Conservation (phyloP, 2,797 vertebrate species). For the Prionace glauca region DNA sequence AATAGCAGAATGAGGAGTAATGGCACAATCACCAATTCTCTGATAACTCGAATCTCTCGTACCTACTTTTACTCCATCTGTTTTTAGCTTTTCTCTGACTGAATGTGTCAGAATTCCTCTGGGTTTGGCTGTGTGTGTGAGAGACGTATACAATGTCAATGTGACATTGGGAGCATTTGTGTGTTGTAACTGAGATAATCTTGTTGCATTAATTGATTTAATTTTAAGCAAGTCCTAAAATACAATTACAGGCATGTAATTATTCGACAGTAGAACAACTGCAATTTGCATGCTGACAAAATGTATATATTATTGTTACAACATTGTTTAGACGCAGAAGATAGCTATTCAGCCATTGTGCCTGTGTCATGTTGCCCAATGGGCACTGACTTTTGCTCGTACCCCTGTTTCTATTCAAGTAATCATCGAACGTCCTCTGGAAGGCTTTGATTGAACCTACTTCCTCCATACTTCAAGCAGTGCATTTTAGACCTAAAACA, state of each 20-base stretch:
- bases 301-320: neutral
- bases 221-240: neutral
- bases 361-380: no score
- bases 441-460: no score
- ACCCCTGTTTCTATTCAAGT: no score
- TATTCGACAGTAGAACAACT: neutral
- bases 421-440: no score
- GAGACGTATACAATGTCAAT: neutral
- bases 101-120: constrained; percentile 25
- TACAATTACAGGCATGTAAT: neutral
- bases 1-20: neutral
- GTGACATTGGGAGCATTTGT: constrained; percentile 18
- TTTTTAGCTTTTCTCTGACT: neutral
- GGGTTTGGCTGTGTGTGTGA: neutral
- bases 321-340: neutral
- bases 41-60: neutral
- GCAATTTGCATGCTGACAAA: constrained; percentile 11
- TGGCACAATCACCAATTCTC: neutral
- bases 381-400: no score
- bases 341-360: no score
- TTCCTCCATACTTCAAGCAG: no score
- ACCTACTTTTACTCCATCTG: constrained; percentile 29
- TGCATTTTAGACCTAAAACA: neutral
- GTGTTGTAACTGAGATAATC: constrained; percentile 2
- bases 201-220: constrained; percentile 22